Percentiles rank a stretch among this genome's conserved stretches.
Evolutionary conservation across 2,888 invertebrate genomes (phyloP).

Genomic region (Molanna angustata): DNA sequence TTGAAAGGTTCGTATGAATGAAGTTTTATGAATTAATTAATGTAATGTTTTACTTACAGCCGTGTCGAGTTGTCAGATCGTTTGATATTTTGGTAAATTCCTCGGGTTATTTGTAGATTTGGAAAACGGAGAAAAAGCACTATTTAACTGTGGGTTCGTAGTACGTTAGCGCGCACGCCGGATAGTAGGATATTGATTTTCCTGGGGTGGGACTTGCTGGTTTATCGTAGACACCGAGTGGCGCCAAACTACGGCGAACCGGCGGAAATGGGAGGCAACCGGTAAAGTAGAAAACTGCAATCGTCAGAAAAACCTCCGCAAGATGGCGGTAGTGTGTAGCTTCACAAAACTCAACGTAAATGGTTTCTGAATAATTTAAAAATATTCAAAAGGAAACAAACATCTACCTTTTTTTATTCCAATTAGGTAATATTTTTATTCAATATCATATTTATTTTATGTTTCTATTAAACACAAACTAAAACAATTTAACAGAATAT

Average conservation of each 20-base stretch:
- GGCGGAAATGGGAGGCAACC: conserved; percentile 17
- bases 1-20: neutral
- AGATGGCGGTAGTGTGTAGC: no score
- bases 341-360: no score
- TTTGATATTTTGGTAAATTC: neutral
- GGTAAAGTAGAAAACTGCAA: no score
- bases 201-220: conserved; percentile 24
- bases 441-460: no score
- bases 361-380: no score
- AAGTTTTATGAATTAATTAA: neutral
- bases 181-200: conserved; percentile 28
- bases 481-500: no score
- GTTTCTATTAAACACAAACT: no score
- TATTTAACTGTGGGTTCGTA: conserved; percentile 5
- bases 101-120: neutral
- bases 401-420: no score
- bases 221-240: conserved; percentile 15
- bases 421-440: no score
- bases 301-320: no score
- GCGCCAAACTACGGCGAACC: conserved; percentile 13
- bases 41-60: neutral
- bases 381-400: no score
- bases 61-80: neutral
- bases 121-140: conserved; percentile 9
- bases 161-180: conserved; percentile 21